Conservation (phyloP, 2,113 vertebrate genomes). For the Barbus barbus region DNA sequence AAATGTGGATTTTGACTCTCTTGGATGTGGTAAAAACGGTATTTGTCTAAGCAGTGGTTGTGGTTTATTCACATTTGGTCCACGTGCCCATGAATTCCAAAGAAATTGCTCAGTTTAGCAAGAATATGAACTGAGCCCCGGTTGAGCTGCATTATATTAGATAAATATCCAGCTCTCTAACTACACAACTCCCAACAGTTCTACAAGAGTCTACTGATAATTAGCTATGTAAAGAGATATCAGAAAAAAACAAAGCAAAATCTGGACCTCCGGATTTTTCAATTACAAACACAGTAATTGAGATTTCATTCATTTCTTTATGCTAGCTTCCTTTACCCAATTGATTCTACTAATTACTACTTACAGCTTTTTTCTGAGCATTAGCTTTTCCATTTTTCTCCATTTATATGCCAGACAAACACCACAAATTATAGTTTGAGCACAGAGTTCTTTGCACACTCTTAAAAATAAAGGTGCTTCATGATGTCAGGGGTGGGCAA, state of each 20-base stretch:
- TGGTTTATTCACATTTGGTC: background rate
- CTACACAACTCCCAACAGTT: background rate
- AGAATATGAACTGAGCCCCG: background rate
- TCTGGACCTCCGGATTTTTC: background rate
- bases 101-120: too few species aligned
- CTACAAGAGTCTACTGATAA: background rate
- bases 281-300: background rate
- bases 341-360: background rate
- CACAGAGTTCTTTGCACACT: too few species aligned
- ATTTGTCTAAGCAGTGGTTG: background rate
- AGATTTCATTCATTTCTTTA: background rate
- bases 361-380: background rate
- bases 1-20: background rate
- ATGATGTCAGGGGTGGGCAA: too few species aligned
- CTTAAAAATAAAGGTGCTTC: too few species aligned
- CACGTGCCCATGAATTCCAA: too few species aligned
- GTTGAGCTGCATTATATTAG: background rate
- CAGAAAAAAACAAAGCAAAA: background rate
- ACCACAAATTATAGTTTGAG: too few species aligned
- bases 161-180: background rate
- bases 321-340: background rate
- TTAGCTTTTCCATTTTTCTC: background rate
- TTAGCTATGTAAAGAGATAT: background rate
- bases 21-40: background rate
- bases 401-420: too few species aligned